A percentile compares a stretch with the other conserved stretches of the same genome.
phyloP scores from a whole-genome alignment of 92 coral and sea anemone species.

The Virgularia gustaviana region DNA sequence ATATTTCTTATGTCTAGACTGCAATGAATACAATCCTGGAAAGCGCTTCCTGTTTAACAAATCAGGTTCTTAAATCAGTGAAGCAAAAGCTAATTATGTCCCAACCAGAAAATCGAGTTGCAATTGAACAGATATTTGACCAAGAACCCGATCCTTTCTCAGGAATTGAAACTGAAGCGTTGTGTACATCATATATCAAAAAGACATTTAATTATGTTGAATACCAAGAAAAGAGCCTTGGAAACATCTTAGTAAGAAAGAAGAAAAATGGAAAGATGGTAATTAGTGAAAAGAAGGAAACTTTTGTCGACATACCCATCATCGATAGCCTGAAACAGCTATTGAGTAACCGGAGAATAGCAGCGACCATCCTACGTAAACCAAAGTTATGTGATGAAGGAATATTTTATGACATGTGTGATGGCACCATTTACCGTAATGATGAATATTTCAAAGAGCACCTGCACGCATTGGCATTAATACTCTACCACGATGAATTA shows the following conservation, averaged over 20 bases:
- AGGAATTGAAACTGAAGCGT: conserved; percentile 22
- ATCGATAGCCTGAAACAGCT: conserved; percentile 12
- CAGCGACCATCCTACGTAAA: background rate
- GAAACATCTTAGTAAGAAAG: conserved; percentile 15
- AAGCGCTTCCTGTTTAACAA: background rate
- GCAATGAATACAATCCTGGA: background rate
- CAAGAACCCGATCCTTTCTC: conserved; percentile 13
- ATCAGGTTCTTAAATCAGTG: background rate
- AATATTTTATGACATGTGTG: conserved; percentile 5
- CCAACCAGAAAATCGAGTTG: background rate
- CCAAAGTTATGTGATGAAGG: conserved; percentile 11
- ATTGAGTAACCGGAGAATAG: conserved; percentile 17
- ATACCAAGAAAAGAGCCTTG: conserved; percentile 4
- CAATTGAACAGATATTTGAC: background rate
- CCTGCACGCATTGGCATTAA: conserved; percentile 6
- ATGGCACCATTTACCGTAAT: conserved; percentile 16
- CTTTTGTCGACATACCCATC: conserved; percentile 11
- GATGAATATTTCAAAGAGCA: conserved; percentile 12
- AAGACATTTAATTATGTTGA: conserved; percentile 25
- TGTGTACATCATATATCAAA: conserved; percentile 16
- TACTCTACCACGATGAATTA: conserved; percentile 18
- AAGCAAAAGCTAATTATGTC: background rate
- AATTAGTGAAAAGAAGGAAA: conserved; percentile 7
- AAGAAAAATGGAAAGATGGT: background rate
- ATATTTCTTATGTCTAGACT: background rate